Base-by-base conservation (phyloP, 2,888 invertebrate species). In the Seira ritae region DNA sequence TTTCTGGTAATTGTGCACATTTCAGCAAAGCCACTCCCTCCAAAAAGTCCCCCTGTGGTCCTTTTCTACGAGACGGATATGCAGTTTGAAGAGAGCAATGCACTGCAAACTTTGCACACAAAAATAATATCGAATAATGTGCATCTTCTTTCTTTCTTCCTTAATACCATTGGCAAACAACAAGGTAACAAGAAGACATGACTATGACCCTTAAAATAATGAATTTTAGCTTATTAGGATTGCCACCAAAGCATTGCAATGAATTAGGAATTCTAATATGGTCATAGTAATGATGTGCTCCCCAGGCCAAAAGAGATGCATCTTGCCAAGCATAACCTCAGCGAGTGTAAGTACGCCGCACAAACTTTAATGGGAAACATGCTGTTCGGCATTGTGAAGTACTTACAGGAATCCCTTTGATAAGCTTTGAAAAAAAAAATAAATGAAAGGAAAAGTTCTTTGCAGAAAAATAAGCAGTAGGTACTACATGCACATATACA, bases 391-490 rank as follows among this genome's bases (percentile, higher is more conserved):
- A 55, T 50, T 17, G 20, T 42, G 19, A 70, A 50, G 70, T 24
- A 31, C 50, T 50, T 50, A n/a, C 1, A n/a, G 50, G 50, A 50
- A 50, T 23, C 68, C 22, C 55, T 23, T 68, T 19, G 55, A 50
- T 50, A n/a, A 50, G 50, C 50, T 31, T 55, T 68, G 42, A 20
- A 78, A 75, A n/a, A n/a, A n/a, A n/a, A n/a, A n/a, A n/a, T n/a
- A n/a, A n/a, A 78, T 24, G 78, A 79, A 79, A 79, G 79, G 71
- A 79, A 79, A 79, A 79, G 79, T 68, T 65, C 8, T 50, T 50
- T 50, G 1, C 12, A 8, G 12, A 50, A 8, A n/a, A 50, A 50
- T 50, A 50, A 8, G 31, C 31, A 31, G 31, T 8, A 31, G 3
- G 31, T 31, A 50, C 15, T 50, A n/a, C 2, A 15, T 15, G 3